Evolutionary conservation across 2,113 vertebrate genomes (phyloP).

Genomic region (Platysternon megacephalum): DNA sequence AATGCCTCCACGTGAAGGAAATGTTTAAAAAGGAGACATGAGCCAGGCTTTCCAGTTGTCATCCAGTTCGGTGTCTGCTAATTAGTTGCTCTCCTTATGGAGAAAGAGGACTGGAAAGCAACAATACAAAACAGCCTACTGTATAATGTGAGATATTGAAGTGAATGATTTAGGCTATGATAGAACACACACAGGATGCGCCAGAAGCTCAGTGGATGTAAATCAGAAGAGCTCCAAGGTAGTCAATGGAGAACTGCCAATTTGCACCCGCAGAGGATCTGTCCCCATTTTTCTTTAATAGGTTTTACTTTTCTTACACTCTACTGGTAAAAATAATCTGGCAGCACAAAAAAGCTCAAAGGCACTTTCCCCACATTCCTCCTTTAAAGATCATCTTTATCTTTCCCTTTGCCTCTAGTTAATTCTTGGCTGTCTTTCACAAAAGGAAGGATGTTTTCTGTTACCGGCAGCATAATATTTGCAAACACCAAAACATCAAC

Average conservation of each 20-base stretch:
- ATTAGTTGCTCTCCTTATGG: not conserved
- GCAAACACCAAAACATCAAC: not conserved
- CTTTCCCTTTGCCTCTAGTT: not conserved
- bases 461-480: not conserved
- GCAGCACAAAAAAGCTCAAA: conserved; percentile 21
- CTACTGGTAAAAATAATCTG: not conserved
- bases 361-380: not conserved
- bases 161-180: not conserved
- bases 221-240: not conserved
- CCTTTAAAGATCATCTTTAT: conserved; percentile 8
- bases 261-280: not conserved
- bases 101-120: not conserved
- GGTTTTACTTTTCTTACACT: not conserved
- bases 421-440: not conserved
- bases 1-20: not conserved
- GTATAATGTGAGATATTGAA: not conserved
- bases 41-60: not conserved
- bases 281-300: not conserved
- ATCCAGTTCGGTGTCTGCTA: not conserved
- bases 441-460: not conserved
- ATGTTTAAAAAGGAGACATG: not conserved
- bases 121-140: not conserved
- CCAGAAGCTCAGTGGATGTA: not conserved
- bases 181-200: not conserved
- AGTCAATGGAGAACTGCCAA: not conserved